phyloP scores from a whole-genome alignment of 2,797 vertebrate species.

The Ctenopoma kingsleyae region DNA sequence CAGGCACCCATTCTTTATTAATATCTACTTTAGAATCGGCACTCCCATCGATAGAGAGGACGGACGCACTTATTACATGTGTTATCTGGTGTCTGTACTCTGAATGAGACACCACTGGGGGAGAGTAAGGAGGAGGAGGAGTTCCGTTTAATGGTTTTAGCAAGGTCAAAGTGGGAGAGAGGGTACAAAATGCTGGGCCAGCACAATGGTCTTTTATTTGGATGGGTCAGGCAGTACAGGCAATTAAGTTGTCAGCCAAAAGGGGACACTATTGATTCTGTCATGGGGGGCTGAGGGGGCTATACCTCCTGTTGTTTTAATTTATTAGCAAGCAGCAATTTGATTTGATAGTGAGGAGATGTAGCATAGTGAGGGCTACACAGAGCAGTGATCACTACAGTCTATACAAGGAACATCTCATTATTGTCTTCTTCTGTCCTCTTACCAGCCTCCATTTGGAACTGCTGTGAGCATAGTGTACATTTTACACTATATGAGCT shows the following conservation, averaged over 20 bases:
- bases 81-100: constrained; percentile 64
- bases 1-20: constrained; percentile 65
- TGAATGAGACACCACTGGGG: constrained; percentile 54
- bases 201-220: constrained; percentile 79
- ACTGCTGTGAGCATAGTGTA: constrained; percentile 40
- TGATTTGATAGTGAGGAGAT: constrained; percentile 63
- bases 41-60: constrained; percentile 58
- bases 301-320: constrained; percentile 65
- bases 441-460: constrained; percentile 44
- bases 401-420: constrained; percentile 37
- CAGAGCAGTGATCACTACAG: constrained; percentile 33
- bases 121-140: constrained; percentile 24
- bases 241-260: constrained; percentile 80
- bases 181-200: constrained; percentile 60
- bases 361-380: constrained; percentile 34
- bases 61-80: constrained; percentile 68
- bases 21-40: constrained; percentile 56
- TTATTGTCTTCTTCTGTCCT: constrained; percentile 47
- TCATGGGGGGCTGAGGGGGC: constrained; percentile 36
- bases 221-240: constrained; percentile 75
- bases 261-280: constrained; percentile 77
- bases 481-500: constrained; percentile 58
- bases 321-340: constrained; percentile 71
- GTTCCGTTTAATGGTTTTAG: constrained; percentile 70
- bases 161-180: constrained; percentile 72